phyloP scores from a whole-genome alignment of 2,113 vertebrate genomes.

The Lepus timidus region DNA sequence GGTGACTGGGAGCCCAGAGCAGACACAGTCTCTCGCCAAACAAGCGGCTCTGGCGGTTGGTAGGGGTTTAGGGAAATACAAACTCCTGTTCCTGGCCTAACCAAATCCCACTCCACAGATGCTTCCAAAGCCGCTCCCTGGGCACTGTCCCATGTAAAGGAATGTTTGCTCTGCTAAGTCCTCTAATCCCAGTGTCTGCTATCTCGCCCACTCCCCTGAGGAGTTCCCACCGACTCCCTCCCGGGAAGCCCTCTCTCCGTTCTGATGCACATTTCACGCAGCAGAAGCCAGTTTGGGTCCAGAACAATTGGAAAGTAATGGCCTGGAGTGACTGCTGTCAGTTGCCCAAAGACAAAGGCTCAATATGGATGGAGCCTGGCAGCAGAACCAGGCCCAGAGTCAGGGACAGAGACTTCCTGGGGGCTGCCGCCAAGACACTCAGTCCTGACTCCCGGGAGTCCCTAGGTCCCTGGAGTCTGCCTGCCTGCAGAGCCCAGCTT shows the following conservation, averaged over 20 bases:
- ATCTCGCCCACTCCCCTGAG: not conserved
- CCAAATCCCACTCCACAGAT: not conserved
- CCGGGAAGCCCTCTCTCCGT: not conserved
- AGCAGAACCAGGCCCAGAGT: not conserved
- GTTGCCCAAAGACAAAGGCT: not conserved
- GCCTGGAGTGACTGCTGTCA: not conserved
- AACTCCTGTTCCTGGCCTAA: not conserved
- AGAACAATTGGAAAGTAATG: not conserved
- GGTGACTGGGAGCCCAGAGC: not conserved
- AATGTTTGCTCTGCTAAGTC: slow-evolving; percentile 56
- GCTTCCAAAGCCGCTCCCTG: not conserved
- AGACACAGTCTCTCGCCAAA: not conserved
- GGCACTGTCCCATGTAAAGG: not conserved
- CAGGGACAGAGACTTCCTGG: not conserved
- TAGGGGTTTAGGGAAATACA: slow-evolving; percentile 1
- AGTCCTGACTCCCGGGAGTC: not conserved
- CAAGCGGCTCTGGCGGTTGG: not conserved
- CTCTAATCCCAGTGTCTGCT: not conserved
- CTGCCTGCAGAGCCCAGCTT: not conserved
- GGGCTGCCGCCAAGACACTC: not conserved
- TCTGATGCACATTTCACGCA: not conserved
- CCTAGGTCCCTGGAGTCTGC: not conserved
- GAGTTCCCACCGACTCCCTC: slow-evolving; percentile 49
- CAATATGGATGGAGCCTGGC: not conserved
- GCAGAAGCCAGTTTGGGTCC: not conserved